Evolutionary conservation across 2,797 vertebrate species (phyloP).

Genomic region (Ptychadena robeensis): DNA sequence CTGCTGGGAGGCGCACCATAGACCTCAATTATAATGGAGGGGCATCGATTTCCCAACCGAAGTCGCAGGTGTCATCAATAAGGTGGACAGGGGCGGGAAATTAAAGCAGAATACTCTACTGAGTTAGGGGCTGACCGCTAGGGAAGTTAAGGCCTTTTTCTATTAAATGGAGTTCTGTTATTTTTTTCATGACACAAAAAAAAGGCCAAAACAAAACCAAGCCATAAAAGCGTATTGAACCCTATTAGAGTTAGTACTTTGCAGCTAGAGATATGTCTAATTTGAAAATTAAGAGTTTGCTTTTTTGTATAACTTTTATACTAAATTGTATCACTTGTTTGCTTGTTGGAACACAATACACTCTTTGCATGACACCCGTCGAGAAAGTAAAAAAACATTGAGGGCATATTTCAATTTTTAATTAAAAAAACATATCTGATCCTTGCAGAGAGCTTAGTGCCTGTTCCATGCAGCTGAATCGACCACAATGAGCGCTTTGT

Average conservation of each 20-base stretch:
- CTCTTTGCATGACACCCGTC: conserved; percentile 1
- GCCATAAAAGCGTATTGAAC: background rate
- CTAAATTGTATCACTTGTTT: background rate
- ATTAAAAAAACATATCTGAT: conserved; percentile 57
- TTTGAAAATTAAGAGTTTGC: background rate
- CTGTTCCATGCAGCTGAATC: conserved; percentile 41
- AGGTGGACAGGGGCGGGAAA: no score
- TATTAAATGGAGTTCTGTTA: no score
- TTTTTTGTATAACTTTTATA: background rate
- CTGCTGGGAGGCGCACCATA: no score
- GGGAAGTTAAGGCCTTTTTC: no score
- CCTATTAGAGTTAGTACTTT: background rate
- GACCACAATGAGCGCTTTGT: conserved; percentile 55
- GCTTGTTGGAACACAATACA: background rate
- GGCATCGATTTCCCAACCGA: no score
- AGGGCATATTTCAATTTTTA: conserved; percentile 51
- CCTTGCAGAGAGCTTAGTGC: conserved; percentile 24
- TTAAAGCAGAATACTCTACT: no score
- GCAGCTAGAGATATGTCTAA: background rate
- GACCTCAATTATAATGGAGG: no score
- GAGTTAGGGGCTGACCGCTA: no score
- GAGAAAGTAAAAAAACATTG: conserved; percentile 39
- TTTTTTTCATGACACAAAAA: no score
- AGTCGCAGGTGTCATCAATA: no score
- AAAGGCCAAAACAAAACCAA: no score